Conservation (phyloP, 2,888 invertebrate genomes). For the Dynastes hyllus region DNA sequence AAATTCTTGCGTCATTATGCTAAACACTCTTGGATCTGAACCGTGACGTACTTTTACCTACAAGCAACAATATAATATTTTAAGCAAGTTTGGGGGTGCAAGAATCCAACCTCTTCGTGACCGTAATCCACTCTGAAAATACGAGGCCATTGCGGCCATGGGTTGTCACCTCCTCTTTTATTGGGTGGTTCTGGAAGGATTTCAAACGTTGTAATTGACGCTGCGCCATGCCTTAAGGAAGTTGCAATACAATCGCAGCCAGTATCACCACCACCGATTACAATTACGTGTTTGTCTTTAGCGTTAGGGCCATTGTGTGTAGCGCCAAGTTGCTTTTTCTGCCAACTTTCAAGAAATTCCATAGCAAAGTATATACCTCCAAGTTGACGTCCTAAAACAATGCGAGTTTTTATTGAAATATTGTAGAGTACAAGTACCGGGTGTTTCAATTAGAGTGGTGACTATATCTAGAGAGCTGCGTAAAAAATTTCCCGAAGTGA, state of each 20-base stretch:
- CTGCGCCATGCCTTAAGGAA: slow-evolving; percentile 93
- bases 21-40: slow-evolving; percentile 94
- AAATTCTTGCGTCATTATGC: slow-evolving; percentile 96
- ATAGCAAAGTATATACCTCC: slow-evolving; percentile 98
- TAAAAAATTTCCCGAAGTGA: too few relatives aligned
- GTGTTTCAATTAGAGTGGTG: too few relatives aligned
- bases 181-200: slow-evolving; percentile 94
- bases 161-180: slow-evolving; percentile 89
- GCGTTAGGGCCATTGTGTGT: slow-evolving; percentile 79
- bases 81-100: background rate
- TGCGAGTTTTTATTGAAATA: background rate
- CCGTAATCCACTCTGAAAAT: slow-evolving; percentile 98
- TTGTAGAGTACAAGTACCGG: too few relatives aligned
- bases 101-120: slow-evolving; percentile 86
- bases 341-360: slow-evolving; percentile 97
- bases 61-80: background rate
- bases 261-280: slow-evolving; percentile 91
- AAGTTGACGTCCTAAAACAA: slow-evolving; percentile 77
- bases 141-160: slow-evolving; percentile 99
- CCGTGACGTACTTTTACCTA: slow-evolving; percentile 87
- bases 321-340: slow-evolving; percentile 91
- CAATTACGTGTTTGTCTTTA: slow-evolving; percentile 94
- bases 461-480: too few relatives aligned
- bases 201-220: slow-evolving; percentile 94
- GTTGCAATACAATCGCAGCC: slow-evolving; percentile 99